Conservation (phyloP, 2,113 vertebrate species). For the Mus musculus region DNA sequence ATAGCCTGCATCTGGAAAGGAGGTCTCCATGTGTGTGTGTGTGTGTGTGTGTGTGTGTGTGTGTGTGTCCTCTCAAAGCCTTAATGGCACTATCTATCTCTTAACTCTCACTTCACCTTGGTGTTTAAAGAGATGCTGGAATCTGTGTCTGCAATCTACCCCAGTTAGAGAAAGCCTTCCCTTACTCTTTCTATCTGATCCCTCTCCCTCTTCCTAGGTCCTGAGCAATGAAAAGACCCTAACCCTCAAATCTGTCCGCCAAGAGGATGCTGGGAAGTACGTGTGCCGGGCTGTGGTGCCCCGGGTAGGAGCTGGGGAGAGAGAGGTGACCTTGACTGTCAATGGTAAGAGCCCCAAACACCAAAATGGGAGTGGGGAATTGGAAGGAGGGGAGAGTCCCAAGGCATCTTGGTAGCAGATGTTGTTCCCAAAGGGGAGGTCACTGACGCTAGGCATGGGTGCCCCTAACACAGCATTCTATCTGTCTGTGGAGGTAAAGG, state of each 20-base stretch:
- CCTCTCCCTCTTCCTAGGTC: conserved; percentile 86
- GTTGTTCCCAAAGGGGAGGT: background rate
- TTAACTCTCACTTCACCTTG: accelerated
- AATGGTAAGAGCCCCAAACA: conserved; percentile 89
- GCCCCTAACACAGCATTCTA: background rate
- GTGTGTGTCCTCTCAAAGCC: background rate
- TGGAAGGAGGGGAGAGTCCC: background rate
- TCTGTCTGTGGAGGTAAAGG: background rate
- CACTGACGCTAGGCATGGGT: background rate
- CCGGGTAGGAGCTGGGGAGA: conserved; percentile 95
- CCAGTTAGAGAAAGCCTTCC: background rate
- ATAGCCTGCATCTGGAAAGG: background rate
- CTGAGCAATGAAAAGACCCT: conserved; percentile 98
- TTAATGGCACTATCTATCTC: accelerated
- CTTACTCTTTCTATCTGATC: background rate
- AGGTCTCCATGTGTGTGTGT: background rate
- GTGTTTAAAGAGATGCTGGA: background rate
- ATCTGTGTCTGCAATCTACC: background rate
- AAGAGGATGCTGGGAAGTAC: conserved; percentile 98
- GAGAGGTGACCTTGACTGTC: conserved; percentile 97
- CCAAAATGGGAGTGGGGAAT: background rate
- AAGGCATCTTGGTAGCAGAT: background rate
- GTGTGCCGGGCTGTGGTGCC: conserved; percentile 97
- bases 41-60: too few species aligned
- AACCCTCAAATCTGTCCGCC: conserved; percentile 94